Evolutionary conservation across 1,140 invertebrate genomes (phyloP).

Genomic region (Eriocheir sinensis): DNA sequence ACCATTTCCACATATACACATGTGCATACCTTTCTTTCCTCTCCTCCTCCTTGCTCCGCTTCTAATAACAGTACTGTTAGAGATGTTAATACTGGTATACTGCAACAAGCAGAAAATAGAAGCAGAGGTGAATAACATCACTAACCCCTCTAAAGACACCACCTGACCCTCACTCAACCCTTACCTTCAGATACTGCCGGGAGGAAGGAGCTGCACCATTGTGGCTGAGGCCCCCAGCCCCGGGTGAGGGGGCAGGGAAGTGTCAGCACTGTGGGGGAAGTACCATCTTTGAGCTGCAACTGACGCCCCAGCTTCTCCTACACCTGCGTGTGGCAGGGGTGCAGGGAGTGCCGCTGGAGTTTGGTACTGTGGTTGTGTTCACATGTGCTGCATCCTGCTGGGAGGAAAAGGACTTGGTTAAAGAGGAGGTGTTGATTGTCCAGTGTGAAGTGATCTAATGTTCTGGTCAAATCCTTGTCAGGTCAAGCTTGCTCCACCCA

Average conservation of each 20-base stretch:
- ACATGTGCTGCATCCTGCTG: constrained; percentile 93
- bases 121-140: too few relatives aligned
- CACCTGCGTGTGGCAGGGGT: constrained; percentile 84
- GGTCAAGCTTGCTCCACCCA: background rate
- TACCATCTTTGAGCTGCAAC: constrained; percentile 90
- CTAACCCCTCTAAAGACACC: too few relatives aligned
- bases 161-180: too few relatives aligned
- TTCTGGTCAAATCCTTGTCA: too few relatives aligned
- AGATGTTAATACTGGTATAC: background rate
- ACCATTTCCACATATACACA: background rate
- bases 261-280: constrained; percentile 89
- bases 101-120: too few relatives aligned
- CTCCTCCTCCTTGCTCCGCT: too few relatives aligned
- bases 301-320: constrained; percentile 89
- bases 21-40: background rate
- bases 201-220: constrained; percentile 84
- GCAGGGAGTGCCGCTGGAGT: constrained; percentile 85
- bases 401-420: constrained; percentile 86
- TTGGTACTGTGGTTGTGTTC: constrained; percentile 90
- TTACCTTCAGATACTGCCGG: constrained; percentile 84
- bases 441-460: constrained; percentile 85
- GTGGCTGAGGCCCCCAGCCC: constrained; percentile 85
- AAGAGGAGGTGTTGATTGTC: constrained; percentile 88
- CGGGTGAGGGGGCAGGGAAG: constrained; percentile 81
- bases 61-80: too few relatives aligned